A percentile compares a stretch with the other conserved stretches of the same genome.
Conservation (phyloP, 2,113 vertebrate genomes). For the Oryzias javanicus region DNA sequence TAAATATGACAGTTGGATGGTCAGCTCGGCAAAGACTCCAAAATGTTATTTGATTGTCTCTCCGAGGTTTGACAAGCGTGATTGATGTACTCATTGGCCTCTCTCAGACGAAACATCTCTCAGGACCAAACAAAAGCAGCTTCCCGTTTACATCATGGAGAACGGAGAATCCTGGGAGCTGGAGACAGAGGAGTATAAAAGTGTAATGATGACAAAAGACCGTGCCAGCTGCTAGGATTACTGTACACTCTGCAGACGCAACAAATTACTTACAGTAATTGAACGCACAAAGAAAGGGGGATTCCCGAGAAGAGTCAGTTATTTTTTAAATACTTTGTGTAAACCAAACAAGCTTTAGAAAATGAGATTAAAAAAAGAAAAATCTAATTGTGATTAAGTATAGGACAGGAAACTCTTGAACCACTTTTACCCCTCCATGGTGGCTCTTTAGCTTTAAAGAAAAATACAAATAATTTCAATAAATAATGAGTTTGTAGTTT, state of each 20-base stretch:
- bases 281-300: constrained; percentile 61
- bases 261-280: constrained; percentile 68
- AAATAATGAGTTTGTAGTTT: too few species aligned
- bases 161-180: constrained; percentile 45
- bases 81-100: constrained; percentile 65
- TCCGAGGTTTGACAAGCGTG: constrained; percentile 62
- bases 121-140: constrained; percentile 64
- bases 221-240: constrained; percentile 61
- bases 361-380: constrained; percentile 42
- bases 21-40: constrained; percentile 61
- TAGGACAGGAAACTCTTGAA: too few species aligned
- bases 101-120: constrained; percentile 57
- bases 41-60: constrained; percentile 72
- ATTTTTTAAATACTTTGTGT: constrained; percentile 46
- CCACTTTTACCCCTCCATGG: too few species aligned
- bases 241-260: constrained; percentile 58
- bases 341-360: constrained; percentile 45
- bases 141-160: constrained; percentile 50
- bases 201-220: constrained; percentile 73
- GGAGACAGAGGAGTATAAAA: constrained; percentile 54
- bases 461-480: too few species aligned
- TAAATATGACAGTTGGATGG: constrained; percentile 61
- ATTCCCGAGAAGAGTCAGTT: constrained; percentile 51
- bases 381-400: too few species aligned
- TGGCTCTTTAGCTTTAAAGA: too few species aligned